Evolutionary conservation across 2,888 invertebrate genomes (phyloP).

Genomic region (Hemaris fuciformis): DNA sequence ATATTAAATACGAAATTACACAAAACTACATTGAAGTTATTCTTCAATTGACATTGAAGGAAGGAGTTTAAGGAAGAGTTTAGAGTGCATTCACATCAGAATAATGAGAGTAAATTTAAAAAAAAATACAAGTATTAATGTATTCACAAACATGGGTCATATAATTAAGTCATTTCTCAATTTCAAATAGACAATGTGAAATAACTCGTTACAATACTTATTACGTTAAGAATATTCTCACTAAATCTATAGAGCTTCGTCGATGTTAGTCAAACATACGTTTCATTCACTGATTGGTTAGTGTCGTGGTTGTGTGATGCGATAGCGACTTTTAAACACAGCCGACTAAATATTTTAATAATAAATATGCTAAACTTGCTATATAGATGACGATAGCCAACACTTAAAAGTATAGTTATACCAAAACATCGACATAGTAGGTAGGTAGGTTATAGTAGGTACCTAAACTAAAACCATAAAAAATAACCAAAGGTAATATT

Average conservation of each 20-base stretch:
- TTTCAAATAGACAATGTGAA: background rate
- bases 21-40: too few relatives aligned
- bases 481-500: background rate
- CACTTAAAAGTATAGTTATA: background rate
- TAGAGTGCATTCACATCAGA: too few relatives aligned
- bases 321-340: background rate
- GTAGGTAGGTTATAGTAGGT: too few relatives aligned
- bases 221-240: background rate
- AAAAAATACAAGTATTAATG: too few relatives aligned
- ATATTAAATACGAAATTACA: too few relatives aligned
- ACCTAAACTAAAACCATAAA: background rate
- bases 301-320: background rate
- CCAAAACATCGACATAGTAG: background rate
- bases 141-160: too few relatives aligned
- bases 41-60: too few relatives aligned
- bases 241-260: background rate
- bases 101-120: too few relatives aligned
- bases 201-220: conserved; percentile 2
- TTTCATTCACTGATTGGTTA: background rate
- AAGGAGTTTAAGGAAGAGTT: too few relatives aligned
- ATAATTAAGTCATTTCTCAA: background rate
- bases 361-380: background rate
- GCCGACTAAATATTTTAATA: background rate
- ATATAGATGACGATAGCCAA: background rate
- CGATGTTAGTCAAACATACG: background rate